These are phyloP conservation scores for Ptychochromis oligacanthus DNA, from an alignment of 2,113 vertebrate species.

Conservation along the genomic window DNA sequence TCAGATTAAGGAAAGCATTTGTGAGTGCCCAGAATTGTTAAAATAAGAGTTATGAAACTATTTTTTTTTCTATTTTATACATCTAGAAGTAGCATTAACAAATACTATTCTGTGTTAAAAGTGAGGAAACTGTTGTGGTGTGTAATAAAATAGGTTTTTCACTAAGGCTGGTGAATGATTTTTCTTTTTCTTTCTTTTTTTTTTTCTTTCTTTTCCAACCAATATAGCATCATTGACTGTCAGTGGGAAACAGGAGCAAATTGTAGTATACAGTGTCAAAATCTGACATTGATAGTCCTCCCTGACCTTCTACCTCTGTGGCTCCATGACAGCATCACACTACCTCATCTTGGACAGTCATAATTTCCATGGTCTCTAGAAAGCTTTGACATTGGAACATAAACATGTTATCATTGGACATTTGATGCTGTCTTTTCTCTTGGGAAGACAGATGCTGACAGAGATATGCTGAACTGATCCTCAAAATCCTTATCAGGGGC, in stretches of 20 bases:
- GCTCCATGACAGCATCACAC: background rate
- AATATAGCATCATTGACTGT: background rate
- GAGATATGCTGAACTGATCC: conserved; percentile 2
- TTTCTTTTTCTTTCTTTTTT: background rate
- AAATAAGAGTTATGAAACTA: no score
- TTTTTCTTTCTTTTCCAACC: background rate
- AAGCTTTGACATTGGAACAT: conserved; percentile 17
- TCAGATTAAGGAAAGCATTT: background rate
- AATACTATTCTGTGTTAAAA: background rate
- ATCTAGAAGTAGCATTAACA: background rate
- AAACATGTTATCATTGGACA: conserved; percentile 1
- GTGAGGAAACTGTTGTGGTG: background rate
- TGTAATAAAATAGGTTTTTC: background rate
- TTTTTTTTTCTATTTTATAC: background rate
- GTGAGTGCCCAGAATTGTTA: background rate
- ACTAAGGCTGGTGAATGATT: background rate
- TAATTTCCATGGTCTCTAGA: background rate
- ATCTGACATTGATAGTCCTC: background rate
- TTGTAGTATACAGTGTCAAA: background rate
- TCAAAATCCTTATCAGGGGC: background rate
- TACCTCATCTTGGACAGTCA: background rate
- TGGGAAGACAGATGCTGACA: background rate
- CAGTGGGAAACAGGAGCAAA: background rate
- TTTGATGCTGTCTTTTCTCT: background rate
- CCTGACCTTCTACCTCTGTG: background rate